phyloP scores from a whole-genome alignment of 2,888 invertebrate genomes.

The Epinotia ramella region DNA sequence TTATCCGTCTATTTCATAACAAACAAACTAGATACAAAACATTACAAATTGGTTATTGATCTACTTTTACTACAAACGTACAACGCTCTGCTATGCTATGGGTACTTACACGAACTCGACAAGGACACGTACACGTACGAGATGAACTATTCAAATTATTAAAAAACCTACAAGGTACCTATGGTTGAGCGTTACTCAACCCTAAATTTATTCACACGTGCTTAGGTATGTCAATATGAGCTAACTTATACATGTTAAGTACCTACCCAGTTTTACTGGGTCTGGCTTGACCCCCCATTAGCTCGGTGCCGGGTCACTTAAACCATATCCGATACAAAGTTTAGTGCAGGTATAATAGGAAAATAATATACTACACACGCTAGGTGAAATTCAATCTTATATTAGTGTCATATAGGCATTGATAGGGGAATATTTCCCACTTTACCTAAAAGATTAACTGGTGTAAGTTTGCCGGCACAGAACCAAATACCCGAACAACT shows the following conservation, averaged over 20 bases:
- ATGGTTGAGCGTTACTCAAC: constrained; percentile 8
- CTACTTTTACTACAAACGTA: constrained; percentile 28
- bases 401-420: too few species aligned
- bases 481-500: not conserved
- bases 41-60: constrained; percentile 67
- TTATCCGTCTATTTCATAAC: constrained; percentile 60
- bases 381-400: too few species aligned
- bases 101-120: constrained; percentile 17
- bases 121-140: not conserved
- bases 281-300: not conserved
- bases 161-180: not conserved
- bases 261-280: not conserved
- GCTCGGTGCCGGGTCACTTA: not conserved
- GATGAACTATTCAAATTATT: not conserved
- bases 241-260: not conserved
- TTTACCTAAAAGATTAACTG: too few species aligned
- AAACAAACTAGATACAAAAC: constrained; percentile 72
- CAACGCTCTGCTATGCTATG: constrained; percentile 28
- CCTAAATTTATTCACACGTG: not conserved
- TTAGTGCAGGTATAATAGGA: too few species aligned
- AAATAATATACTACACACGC: too few species aligned
- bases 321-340: too few species aligned
- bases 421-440: too few species aligned
- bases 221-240: constrained; percentile 2
- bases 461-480: not conserved